Evolutionary conservation across 2,797 vertebrate species (phyloP), one percentile per base, ranked within the genome.

Genomic region (Gila robusta): DNA sequence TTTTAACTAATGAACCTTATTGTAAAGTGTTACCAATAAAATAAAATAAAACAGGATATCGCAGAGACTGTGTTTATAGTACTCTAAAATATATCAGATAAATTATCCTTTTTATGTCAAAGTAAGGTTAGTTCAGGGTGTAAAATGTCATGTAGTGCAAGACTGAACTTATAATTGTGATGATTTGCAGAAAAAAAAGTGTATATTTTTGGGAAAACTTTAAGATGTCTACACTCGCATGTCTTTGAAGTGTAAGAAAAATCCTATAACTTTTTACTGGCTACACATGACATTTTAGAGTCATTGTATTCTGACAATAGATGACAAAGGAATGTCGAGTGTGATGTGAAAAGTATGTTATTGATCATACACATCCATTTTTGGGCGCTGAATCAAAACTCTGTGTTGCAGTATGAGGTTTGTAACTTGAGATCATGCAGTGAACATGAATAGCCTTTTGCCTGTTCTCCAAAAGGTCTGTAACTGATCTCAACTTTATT

Each of bases 331-430:
- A 85, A 81, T 88, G 84, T 41, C 23, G n/a, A 41, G 19, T 62
- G 66, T 17, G 17, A 39, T 59, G 32, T 66, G 23, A 73, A 77
- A 72, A 49, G 47, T 64, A 44, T 56, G 59, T 62, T 62, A 23
- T 81, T 85, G 77, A 80, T 73, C 54, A 81, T 32, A 71, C 82
- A 77, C 56, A 44, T 71, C 32, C 19, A 16, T 62, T 77, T 32
- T 67, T 54, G 66, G 76, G 76, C 64, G 6, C n/a, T 47, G 62
- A 16, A 64, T 52, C 11, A n/a, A 70, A 23, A 52, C 72, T 76
- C 77, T 72, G 64, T 71, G 21, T 87, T 86, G 70, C 81, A 81
- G 56, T 66, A 28, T 35, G 79, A 83, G 80, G 66, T 67, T 21
- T 80, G 80, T 71, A 80, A 89, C 5, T 23, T 62, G 76, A 86